A percentile compares a stretch with the other conserved stretches of the same genome.
Evolutionary conservation across 2,113 vertebrate species (phyloP).

Genomic region (Lophura nycthemera): DNA sequence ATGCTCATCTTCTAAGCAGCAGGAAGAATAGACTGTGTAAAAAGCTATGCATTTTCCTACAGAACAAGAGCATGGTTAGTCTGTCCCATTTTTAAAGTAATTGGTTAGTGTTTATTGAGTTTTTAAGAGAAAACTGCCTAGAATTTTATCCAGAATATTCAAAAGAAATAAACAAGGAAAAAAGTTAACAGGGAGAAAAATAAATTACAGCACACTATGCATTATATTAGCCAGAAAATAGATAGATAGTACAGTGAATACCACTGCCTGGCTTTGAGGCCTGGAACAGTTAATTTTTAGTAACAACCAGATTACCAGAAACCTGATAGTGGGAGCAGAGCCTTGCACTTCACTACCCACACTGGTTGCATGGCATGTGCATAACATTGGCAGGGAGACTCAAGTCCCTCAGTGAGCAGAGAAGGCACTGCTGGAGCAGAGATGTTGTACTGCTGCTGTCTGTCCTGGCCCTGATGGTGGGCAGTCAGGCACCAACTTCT

Average conservation of each 20-base stretch:
- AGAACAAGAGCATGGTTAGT: background rate
- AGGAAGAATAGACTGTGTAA: background rate
- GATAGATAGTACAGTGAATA: background rate
- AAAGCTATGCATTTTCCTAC: background rate
- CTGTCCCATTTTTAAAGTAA: background rate
- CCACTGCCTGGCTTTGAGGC: background rate
- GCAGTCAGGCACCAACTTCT: background rate
- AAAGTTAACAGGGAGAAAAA: background rate
- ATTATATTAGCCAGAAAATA: conserved; percentile 5
- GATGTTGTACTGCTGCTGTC: background rate
- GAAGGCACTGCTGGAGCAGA: background rate
- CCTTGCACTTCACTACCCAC: background rate
- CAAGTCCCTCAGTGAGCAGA: background rate
- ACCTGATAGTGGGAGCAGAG: background rate
- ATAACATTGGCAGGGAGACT: background rate
- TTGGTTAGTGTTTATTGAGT: background rate
- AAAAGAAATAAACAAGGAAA: background rate
- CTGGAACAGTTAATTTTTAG: background rate
- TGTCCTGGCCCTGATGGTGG: accelerated
- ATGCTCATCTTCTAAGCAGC: background rate
- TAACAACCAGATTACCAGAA: background rate
- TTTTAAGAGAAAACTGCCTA: background rate
- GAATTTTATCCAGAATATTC: background rate
- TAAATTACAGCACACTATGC: background rate
- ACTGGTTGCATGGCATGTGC: background rate